Evolutionary conservation across 2,888 invertebrate species (phyloP), one percentile per base, ranked within the genome.

Genomic region (Oligia fasciuncula): DNA sequence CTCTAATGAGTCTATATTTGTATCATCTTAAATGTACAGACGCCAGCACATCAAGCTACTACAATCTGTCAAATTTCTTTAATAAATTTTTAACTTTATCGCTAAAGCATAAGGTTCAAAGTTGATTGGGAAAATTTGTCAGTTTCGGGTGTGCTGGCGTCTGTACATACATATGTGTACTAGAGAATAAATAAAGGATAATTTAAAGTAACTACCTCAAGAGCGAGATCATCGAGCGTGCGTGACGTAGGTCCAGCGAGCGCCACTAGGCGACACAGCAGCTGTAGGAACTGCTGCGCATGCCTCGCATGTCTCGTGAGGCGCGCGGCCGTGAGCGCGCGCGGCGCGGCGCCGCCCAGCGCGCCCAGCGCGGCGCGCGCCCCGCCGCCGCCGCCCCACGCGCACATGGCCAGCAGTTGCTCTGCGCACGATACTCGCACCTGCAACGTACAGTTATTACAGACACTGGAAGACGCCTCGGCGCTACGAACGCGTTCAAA

Each of bases 371-470:
- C 96, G 29, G 95, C 95, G 13, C 95, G 81, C 97, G 98, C 98
- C 91, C 98, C 98, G 82, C 98, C 97, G 97, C 92, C 98, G 93
- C 66, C 98, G 90, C 98, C 98, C 97, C 98, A 98, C 62, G 98
- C 98, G 85, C 98, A 98, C 96, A 99, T 98, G 84, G 98, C 97
- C 85, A 98, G 97, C 93, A 99, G 97, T 94, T 99, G 99, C 93
- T 99, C 99, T 11, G 98, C 98, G 77, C 98, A 98, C 68, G 98
- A 98, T 77, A 98, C 97, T 84, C 99, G 97, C 79, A 99, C 97
- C 92, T 98, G 93, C 54, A 49, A 46, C 67, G 13, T 5, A 73
- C 69, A 29, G 13, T 9, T 19, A 62, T 35, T 40, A 2, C n/a
- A 73, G 4, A 9, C 5, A 46, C 40, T 46, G 35, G 17, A 23